phyloP scores from a whole-genome alignment of 2,888 invertebrate genomes.

The Platypus cylindrus region DNA sequence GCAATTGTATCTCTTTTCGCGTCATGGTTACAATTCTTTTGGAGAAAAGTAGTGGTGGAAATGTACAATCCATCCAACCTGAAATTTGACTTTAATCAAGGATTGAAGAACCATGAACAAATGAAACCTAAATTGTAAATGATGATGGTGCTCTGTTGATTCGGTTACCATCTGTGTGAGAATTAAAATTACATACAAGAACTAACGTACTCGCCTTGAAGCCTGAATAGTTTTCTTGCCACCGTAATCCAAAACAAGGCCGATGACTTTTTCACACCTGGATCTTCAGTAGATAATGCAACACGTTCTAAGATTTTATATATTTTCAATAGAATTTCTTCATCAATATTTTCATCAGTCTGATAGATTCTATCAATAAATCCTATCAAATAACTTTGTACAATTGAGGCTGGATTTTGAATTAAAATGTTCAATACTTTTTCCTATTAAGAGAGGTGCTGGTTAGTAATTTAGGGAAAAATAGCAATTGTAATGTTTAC shows the following conservation, averaged over 20 bases:
- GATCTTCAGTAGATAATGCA: conserved; percentile 1
- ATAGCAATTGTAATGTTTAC: conserved; percentile 1
- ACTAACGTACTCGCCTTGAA: conserved; percentile 7
- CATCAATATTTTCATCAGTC: conserved; percentile 3
- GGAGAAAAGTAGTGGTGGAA: conserved; percentile 11
- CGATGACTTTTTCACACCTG: conserved; percentile 5
- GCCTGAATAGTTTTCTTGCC: conserved; percentile 1
- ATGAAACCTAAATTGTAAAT: neutral
- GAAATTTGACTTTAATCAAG: no score
- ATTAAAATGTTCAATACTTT: conserved; percentile 6
- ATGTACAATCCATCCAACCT: conserved; percentile 10
- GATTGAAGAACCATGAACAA: neutral
- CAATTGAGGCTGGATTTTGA: conserved; percentile 1
- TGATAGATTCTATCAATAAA: conserved; percentile 5
- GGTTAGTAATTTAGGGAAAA: neutral
- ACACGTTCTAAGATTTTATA: conserved; percentile 6
- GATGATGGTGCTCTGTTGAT: neutral
- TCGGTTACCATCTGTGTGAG: no score
- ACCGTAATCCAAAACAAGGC: conserved; percentile 7
- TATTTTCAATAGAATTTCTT: conserved; percentile 3
- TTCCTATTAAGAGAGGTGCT: conserved; percentile 1
- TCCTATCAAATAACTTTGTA: conserved; percentile 6
- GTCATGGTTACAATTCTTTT: conserved; percentile 10
- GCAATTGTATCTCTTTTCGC: conserved; percentile 6
- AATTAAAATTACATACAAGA: no score